Conservation (phyloP, 1,140 invertebrate species). For the Antheraea pernyi region DNA sequence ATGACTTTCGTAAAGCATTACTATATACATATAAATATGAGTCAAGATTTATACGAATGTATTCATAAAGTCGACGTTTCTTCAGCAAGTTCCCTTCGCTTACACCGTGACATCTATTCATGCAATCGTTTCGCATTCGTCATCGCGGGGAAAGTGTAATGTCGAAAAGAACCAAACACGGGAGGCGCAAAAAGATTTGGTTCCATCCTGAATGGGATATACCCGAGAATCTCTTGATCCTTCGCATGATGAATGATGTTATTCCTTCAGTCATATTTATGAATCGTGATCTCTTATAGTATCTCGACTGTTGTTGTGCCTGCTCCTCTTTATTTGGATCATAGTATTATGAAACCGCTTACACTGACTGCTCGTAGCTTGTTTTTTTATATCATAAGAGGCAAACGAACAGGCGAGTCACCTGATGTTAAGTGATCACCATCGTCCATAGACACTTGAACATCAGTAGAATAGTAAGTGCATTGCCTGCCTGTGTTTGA, state of each 20-base stretch:
- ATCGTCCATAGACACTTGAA: too few species aligned
- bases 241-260: slow-evolving; percentile 61
- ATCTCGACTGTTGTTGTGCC: slow-evolving; percentile 8
- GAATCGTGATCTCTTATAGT: slow-evolving; percentile 38
- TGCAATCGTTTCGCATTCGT: slow-evolving; percentile 34
- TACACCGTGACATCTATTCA: slow-evolving; percentile 23
- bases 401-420: too few species aligned
- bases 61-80: not conserved
- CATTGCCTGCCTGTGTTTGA: too few species aligned
- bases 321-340: not conserved
- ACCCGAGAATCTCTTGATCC: slow-evolving; percentile 61
- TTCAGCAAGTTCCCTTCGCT: not conserved
- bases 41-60: not conserved
- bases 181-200: slow-evolving; percentile 60
- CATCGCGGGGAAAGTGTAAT: slow-evolving; percentile 33
- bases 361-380: too few species aligned
- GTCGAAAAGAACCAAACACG: slow-evolving; percentile 35
- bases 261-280: slow-evolving; percentile 59
- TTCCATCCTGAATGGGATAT: slow-evolving; percentile 52
- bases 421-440: too few species aligned
- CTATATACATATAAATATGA: not conserved
- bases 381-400: too few species aligned
- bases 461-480: too few species aligned
- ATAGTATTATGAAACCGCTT: too few species aligned
- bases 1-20: not conserved